These are phyloP conservation scores for Eurypyga helias DNA, from an alignment of 2,113 vertebrate genomes.

Conservation along the genomic window DNA sequence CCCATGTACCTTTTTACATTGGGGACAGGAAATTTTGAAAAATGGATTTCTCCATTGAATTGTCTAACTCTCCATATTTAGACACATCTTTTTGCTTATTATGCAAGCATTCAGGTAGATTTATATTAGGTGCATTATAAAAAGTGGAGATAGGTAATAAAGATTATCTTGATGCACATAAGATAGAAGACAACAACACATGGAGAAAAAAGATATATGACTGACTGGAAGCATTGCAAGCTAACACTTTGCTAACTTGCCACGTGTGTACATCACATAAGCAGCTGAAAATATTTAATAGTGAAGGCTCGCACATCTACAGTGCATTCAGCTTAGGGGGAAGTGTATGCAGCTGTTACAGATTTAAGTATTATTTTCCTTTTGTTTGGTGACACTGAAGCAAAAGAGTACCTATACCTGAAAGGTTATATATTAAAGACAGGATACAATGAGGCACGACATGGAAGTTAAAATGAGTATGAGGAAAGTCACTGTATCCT, in stretches of 20 bases:
- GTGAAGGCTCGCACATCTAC: conserved; percentile 10
- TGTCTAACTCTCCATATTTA: background rate
- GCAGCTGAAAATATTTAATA: conserved; percentile 62
- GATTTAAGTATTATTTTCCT: conserved; percentile 45
- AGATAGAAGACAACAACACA: conserved; percentile 57
- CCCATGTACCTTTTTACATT: background rate
- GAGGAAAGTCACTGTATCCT: background rate
- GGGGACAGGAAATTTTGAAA: background rate
- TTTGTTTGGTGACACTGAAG: conserved; percentile 30
- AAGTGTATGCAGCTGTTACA: conserved; percentile 11
- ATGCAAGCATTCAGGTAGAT: conserved; percentile 49
- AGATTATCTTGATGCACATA: conserved; percentile 41
- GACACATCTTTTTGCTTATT: background rate
- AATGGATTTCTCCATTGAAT: background rate
- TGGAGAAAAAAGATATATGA: conserved; percentile 59
- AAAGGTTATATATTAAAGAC: conserved; percentile 15
- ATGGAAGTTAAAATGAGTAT: background rate
- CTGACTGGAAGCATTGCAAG: conserved; percentile 60
- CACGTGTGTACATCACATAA: conserved; percentile 57
- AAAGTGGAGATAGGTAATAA: conserved; percentile 39
- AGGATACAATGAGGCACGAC: background rate
- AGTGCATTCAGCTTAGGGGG: background rate
- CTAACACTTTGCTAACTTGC: conserved; percentile 57
- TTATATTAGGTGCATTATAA: conserved; percentile 38
- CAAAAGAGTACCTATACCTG: background rate